These are phyloP conservation scores for Intellagama lesueurii DNA, from an alignment of 2,797 vertebrate genomes.

Conservation along the genomic window DNA sequence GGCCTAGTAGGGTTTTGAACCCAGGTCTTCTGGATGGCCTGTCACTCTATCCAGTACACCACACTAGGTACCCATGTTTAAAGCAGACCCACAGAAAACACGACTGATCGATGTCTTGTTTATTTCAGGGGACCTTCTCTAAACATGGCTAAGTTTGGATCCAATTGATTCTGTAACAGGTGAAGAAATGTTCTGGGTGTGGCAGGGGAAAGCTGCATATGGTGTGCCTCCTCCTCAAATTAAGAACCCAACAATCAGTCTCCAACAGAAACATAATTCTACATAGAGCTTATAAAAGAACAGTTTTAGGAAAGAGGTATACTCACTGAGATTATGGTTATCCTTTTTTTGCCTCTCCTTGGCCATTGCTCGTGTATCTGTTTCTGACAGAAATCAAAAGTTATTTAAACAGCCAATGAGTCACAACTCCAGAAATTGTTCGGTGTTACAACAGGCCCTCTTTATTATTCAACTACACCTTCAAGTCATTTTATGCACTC, in stretches of 20 bases:
- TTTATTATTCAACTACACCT: constrained; percentile 22
- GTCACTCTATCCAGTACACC: too few species aligned
- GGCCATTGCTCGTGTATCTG: constrained; percentile 90
- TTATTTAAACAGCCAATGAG: constrained; percentile 60
- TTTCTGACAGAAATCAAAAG: constrained; percentile 84
- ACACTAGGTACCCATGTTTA: too few species aligned
- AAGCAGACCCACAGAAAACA: neutral
- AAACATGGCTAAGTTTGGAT: neutral
- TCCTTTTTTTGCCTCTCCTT: constrained; percentile 99
- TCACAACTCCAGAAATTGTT: constrained; percentile 40
- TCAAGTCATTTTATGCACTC: constrained; percentile 32
- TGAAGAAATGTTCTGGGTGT: neutral
- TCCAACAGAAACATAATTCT: neutral
- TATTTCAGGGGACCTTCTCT: neutral
- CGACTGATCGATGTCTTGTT: neutral
- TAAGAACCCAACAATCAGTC: neutral
- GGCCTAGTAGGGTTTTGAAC: too few species aligned
- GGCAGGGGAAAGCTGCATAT: neutral
- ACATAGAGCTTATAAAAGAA: constrained; percentile 17
- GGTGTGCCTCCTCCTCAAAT: neutral
- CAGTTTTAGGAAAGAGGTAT: constrained; percentile 49
- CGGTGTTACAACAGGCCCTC: constrained; percentile 18
- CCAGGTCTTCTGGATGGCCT: too few species aligned
- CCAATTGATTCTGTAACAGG: neutral
- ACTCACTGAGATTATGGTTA: constrained; percentile 98